Evolutionary conservation across 2,888 invertebrate genomes (phyloP).

Genomic region (Dascillus cervinus): DNA sequence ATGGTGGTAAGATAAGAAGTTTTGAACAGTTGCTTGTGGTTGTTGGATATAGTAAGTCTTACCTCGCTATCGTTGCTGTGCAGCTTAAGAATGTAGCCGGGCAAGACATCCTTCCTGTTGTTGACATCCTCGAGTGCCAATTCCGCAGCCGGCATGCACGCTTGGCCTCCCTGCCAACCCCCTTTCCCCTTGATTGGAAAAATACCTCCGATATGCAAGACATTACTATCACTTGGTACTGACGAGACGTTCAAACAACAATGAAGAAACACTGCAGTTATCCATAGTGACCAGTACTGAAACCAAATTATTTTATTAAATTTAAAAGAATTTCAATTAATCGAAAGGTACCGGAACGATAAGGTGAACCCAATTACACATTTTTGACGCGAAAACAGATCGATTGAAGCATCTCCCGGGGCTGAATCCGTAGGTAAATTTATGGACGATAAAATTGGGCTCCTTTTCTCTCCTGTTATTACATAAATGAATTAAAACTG

Average conservation of each 20-base stretch:
- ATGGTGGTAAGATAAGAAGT: no score
- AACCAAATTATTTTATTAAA: slow-evolving; percentile 18
- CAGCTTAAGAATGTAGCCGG: slow-evolving; percentile 83
- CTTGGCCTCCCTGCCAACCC: slow-evolving; percentile 98
- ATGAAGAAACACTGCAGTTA: slow-evolving; percentile 35
- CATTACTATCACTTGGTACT: slow-evolving; percentile 48
- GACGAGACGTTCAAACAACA: slow-evolving; percentile 24
- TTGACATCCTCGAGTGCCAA: slow-evolving; percentile 97
- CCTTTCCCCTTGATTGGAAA: slow-evolving; percentile 95
- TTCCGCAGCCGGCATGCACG: slow-evolving; percentile 95
- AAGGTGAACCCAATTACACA: no score
- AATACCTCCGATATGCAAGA: slow-evolving; percentile 93
- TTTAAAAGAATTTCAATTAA: background rate
- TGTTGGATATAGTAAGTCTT: no score
- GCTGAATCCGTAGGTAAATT: no score
- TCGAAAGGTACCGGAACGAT: no score
- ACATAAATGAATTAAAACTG: no score
- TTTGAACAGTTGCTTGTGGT: no score
- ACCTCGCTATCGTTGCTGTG: slow-evolving; percentile 97
- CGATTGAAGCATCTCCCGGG: no score
- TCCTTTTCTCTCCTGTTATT: no score
- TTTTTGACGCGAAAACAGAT: no score
- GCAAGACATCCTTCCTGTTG: slow-evolving; percentile 75
- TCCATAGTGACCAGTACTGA: slow-evolving; percentile 41
- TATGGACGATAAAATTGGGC: no score